These are phyloP conservation scores for Platalea minor DNA, from an alignment of 2,797 vertebrate genomes.

Conservation along the genomic window DNA sequence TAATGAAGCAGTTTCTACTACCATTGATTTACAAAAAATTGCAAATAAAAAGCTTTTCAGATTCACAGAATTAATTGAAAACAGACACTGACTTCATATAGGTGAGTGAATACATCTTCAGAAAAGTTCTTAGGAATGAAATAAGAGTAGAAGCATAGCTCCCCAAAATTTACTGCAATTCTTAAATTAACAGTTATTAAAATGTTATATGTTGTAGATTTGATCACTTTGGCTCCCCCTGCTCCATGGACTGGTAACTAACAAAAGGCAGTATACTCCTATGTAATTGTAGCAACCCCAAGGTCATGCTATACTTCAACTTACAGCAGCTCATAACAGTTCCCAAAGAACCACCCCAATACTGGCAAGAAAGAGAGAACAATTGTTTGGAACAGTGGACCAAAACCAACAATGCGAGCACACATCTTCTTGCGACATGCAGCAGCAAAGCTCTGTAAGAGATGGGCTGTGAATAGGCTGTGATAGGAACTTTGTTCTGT, in stretches of 20 bases:
- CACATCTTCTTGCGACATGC: fast-evolving
- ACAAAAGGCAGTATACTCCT: background rate
- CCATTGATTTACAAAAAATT: background rate
- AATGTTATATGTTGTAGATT: background rate
- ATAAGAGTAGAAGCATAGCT: background rate
- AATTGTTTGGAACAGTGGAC: background rate
- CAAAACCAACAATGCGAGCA: background rate
- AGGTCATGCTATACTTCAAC: background rate
- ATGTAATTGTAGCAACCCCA: background rate
- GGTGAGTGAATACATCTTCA: background rate
- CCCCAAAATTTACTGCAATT: no score
- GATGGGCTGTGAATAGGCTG: background rate
- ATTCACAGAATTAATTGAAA: background rate
- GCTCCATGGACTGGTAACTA: background rate
- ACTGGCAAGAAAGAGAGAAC: background rate
- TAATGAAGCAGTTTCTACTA: background rate
- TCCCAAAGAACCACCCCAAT: background rate
- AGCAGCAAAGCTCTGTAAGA: background rate
- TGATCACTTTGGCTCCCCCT: background rate
- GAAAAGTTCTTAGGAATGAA: background rate
- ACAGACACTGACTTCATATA: background rate
- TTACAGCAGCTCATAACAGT: background rate
- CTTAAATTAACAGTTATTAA: background rate
- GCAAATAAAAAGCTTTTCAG: background rate
- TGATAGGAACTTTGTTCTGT: background rate